These are phyloP conservation scores for Andrena camellia DNA, from an alignment of 2,888 invertebrate genomes.

Conservation along the genomic window DNA sequence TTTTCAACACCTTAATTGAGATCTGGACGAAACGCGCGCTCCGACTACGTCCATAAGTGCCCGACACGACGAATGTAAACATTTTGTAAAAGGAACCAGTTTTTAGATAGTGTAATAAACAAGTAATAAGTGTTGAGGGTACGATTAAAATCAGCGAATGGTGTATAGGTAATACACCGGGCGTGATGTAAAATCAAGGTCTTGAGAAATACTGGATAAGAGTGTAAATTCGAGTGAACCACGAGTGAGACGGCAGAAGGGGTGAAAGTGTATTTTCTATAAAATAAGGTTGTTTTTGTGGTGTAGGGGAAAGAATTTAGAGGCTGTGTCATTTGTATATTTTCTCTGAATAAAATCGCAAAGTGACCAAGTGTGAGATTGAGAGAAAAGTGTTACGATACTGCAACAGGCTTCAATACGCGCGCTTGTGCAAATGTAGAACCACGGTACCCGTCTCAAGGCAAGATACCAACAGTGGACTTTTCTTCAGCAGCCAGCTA, in stretches of 20 bases:
- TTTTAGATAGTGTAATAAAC: background rate
- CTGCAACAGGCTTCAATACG: constrained; percentile 57
- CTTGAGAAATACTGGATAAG: constrained; percentile 18
- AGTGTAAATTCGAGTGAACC: constrained; percentile 49
- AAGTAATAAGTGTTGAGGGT: constrained; percentile 6
- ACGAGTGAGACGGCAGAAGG: constrained; percentile 39
- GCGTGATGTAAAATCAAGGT: constrained; percentile 25
- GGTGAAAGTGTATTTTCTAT: constrained; percentile 47
- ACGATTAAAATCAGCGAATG: constrained; percentile 14
- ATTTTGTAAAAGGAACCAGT: constrained; percentile 18
- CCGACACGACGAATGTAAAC: constrained; percentile 44
- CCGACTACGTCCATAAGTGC: constrained; percentile 21
- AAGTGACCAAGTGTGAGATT: constrained; percentile 49
- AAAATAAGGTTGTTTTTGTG: constrained; percentile 34
- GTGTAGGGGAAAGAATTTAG: constrained; percentile 7
- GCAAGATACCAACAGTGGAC: constrained; percentile 64
- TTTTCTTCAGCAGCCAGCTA: constrained; percentile 72
- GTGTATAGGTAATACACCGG: constrained; percentile 15
- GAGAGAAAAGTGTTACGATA: constrained; percentile 48
- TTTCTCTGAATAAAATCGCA: background rate
- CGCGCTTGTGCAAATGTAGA: constrained; percentile 60
- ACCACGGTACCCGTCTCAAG: constrained; percentile 60
- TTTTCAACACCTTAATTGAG: background rate
- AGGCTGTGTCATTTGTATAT: constrained; percentile 29
- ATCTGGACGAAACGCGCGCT: constrained; percentile 32